phyloP scores from a whole-genome alignment of 2,797 vertebrate genomes.

The Nasua narica region DNA sequence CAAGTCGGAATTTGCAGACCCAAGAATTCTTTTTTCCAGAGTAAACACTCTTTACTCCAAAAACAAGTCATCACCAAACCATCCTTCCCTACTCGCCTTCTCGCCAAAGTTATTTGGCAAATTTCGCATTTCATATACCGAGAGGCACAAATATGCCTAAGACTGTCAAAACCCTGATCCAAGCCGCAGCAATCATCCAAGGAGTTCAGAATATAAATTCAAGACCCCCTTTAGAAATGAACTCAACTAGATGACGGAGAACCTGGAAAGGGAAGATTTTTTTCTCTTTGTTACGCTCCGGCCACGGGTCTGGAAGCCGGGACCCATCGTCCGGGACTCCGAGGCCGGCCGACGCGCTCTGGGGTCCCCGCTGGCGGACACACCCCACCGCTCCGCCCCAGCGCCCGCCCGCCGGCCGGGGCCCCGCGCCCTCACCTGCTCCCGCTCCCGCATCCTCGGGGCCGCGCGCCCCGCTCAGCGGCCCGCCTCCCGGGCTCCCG shows the following conservation, averaged over 20 bases:
- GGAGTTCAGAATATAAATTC: neutral
- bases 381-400: neutral
- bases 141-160: neutral
- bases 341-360: neutral
- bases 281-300: slow-evolving; percentile 51
- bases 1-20: slow-evolving; percentile 73
- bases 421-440: slow-evolving; percentile 69
- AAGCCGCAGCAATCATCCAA: neutral
- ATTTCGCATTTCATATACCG: neutral
- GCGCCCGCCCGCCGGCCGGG: neutral
- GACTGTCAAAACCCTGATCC: neutral
- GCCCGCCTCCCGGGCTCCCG: slow-evolving; percentile 44
- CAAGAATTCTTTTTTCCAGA: slow-evolving; percentile 59
- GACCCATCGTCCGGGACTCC: neutral
- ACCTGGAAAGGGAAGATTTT: neutral
- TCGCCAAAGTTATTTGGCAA: slow-evolving; percentile 11
- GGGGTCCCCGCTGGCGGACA: neutral
- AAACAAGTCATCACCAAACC: slow-evolving; percentile 32
- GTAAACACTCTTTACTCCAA: slow-evolving; percentile 56
- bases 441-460: slow-evolving; percentile 49
- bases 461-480: slow-evolving; percentile 53
- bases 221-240: neutral
- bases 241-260: neutral
- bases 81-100: neutral
- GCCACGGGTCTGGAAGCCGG: neutral